Conservation (phyloP, 2,888 invertebrate genomes). For the Ceraclea dissimilis region DNA sequence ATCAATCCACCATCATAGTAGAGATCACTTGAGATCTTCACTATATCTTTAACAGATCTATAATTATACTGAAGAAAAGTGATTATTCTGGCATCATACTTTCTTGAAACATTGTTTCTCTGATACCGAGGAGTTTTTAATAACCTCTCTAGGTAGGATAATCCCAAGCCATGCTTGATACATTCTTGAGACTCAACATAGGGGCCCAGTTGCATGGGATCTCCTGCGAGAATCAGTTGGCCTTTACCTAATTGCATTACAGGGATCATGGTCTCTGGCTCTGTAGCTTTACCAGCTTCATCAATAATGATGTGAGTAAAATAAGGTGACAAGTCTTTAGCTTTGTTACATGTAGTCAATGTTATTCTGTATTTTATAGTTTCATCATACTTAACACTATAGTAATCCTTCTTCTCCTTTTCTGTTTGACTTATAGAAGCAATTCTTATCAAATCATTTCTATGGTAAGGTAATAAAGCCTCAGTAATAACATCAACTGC, state of each 20-base stretch:
- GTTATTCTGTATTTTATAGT: background rate
- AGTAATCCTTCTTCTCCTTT: constrained; percentile 37
- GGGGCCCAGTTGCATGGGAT: constrained; percentile 88
- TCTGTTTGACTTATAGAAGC: constrained; percentile 60
- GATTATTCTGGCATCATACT: no score
- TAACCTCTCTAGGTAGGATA: constrained; percentile 66
- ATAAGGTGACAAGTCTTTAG: constrained; percentile 50
- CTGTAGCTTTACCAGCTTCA: constrained; percentile 89
- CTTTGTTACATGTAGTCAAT: background rate
- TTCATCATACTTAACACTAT: background rate
- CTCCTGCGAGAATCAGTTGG: constrained; percentile 70
- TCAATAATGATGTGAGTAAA: constrained; percentile 88
- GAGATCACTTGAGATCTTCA: background rate
- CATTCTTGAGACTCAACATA: constrained; percentile 62
- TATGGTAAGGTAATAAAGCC: constrained; percentile 52
- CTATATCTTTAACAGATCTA: background rate
- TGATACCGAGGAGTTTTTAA: constrained; percentile 37
- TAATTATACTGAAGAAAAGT: background rate
- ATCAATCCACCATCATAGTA: background rate
- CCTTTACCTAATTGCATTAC: constrained; percentile 56
- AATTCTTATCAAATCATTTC: constrained; percentile 71
- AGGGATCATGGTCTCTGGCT: constrained; percentile 83
- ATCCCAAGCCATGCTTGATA: constrained; percentile 55
- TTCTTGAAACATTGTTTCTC: background rate
- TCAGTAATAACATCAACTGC: constrained; percentile 69